These are phyloP conservation scores for Vanessa tameamea DNA, from an alignment of 1,140 invertebrate species.

Conservation along the genomic window DNA sequence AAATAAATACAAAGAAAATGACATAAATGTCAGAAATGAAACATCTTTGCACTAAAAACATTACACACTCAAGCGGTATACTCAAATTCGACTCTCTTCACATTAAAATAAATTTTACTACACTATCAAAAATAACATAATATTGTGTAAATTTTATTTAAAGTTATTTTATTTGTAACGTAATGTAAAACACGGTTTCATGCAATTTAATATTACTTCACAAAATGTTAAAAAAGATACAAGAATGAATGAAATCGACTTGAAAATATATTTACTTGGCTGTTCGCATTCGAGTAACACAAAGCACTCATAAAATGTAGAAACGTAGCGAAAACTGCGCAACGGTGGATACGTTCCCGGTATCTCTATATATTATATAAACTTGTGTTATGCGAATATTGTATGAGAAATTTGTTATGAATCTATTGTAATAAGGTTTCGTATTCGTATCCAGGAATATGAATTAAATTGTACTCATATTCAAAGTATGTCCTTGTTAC, in stretches of 20 bases:
- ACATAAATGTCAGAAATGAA: too few relatives aligned
- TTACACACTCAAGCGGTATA: too few relatives aligned
- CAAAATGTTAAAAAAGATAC: not conserved
- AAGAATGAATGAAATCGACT: constrained; percentile 17
- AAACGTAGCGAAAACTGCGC: constrained; percentile 18
- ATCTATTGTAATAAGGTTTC: not conserved
- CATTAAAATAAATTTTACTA: too few relatives aligned
- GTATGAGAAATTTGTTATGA: constrained; percentile 13
- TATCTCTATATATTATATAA: constrained; percentile 15
- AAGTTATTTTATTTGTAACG: not conserved
- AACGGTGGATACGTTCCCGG: not conserved
- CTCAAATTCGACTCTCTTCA: too few relatives aligned
- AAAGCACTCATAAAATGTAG: constrained; percentile 21
- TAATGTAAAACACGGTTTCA: not conserved
- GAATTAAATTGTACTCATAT: not conserved
- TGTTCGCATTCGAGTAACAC: constrained; percentile 18
- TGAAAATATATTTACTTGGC: constrained; percentile 21
- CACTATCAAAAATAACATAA: too few relatives aligned
- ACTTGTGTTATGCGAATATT: constrained; percentile 12
- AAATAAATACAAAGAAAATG: too few relatives aligned
- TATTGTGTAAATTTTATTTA: not conserved
- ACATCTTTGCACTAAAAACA: too few relatives aligned
- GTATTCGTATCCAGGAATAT: not conserved
- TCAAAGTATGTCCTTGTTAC: too few relatives aligned
- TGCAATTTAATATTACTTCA: constrained; percentile 6